Base-by-base conservation (phyloP, 1,140 invertebrate species). In the Atta cephalotes region DNA sequence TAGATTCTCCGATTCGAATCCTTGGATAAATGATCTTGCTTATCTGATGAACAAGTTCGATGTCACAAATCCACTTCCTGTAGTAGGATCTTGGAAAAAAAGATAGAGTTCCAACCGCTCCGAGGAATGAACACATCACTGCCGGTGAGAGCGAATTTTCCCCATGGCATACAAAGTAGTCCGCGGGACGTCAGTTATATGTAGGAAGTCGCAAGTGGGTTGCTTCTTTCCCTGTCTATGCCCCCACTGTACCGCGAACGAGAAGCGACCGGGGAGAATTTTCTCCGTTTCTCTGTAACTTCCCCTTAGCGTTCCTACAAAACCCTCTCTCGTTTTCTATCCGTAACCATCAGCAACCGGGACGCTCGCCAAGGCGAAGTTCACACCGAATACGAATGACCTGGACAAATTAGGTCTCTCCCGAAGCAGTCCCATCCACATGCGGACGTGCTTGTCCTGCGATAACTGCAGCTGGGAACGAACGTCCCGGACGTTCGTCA, bases 111-210 rank as follows among this genome's bases (percentile, higher is more conserved):
- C 39, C 80, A 77, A 90, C 87, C 87, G 70, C 70, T 51, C 70
- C 65, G 72, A 89, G 81, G 62, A 92, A 92, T 92, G 92, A 92
- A 92, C 91, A 90, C 90, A 91, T 92, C 92, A 90, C 85, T 89
- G 81, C 76, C 72, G 81, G 85, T 31, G 60, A 71, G 60, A 87
- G 81, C 63, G 77, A 68, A 87, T 74, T 77, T 70, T 72, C 63
- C 58, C 53, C 63, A 58, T 63, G 70, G 91, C 91, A 92, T 93
- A 92, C 90, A 88, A 92, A 92, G 89, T 86, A 91, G 88, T 77
- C 77, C 35, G 53, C 78, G 70, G 71, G 53, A 76, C 79, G 86
- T 88, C 88, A 89, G 89, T 87, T 89, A 87, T 79, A 76, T 62
- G 60, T 60, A 79, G 70, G 63, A 85, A 80, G 71, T 85, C 77